Evolutionary conservation across 2,888 invertebrate species (phyloP), one percentile per base, ranked within the genome.

Genomic region (Microchrysa polita): DNA sequence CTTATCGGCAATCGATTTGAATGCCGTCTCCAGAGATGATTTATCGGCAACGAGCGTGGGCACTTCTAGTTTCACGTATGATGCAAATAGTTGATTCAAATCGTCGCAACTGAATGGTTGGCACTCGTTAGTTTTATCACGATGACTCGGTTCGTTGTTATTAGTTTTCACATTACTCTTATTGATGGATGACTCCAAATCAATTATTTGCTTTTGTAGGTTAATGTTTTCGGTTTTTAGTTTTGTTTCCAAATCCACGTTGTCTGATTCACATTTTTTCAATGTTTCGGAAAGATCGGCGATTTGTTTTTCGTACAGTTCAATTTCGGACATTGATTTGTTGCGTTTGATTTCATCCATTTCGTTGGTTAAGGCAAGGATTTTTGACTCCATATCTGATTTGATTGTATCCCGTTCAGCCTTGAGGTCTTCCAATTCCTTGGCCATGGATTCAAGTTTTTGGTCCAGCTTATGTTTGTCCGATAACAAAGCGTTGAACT

Each of bases 1-100:
- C 75, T 88, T 88, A 16, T 89, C 88, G 75, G 86, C 84, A 0
- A 90, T 80, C 18, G 88, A 84, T 81, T 88, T 89, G 74, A 90
- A 87, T 4, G 85, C 81, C 9, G 79, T 80, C n/a, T 82, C 81
- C 59, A 78, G 27, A 78, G 74, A 65, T 69, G 78, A 77, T 75
- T 78, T 59, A 76, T 75, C 76, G 34, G 12, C 40, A 18, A 57
- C 40, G 4, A 34, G 4, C 20, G 1, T 52, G 18, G 61, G 65
- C 22, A 23, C 9, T 10, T 69, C 69, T 20, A 69, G 22, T 55
- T 69, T 69, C 18, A 40, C 55, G 20, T 55, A 69, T 14, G 40
- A 18, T 9, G 57, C 18, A 34, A 69, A 40, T n/a, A 69, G 23
- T 18, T 74, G 59, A 34, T 76, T 77, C 20, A 75, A 72, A 48